Evolutionary conservation across 2,797 vertebrate species (phyloP).

Genomic region (Myoxocephalus aenaeus): DNA sequence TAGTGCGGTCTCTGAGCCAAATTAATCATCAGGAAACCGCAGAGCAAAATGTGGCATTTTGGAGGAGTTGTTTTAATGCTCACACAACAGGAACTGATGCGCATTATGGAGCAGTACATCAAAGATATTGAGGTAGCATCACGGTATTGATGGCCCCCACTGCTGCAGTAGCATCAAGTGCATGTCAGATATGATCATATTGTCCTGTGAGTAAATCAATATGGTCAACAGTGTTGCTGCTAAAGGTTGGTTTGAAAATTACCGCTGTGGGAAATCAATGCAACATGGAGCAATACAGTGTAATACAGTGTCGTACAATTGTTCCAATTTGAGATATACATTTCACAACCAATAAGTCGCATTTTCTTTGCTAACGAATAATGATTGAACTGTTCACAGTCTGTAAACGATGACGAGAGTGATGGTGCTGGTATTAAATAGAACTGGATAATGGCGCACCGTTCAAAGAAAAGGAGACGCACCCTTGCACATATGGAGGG

Average conservation of each 20-base stretch:
- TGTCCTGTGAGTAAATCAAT: conserved; percentile 23
- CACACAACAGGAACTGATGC: conserved; percentile 36
- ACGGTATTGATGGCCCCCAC: conserved; percentile 24
- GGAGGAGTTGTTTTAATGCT: conserved; percentile 31
- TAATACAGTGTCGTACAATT: not conserved
- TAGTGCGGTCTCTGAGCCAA: conserved; percentile 44
- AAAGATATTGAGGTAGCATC: conserved; percentile 20
- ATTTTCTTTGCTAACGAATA: no score
- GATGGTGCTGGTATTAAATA: not conserved
- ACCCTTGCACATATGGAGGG: not conserved
- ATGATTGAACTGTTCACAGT: no score
- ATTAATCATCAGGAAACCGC: conserved; percentile 66
- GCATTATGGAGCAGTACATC: conserved; percentile 31
- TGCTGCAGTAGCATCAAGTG: not conserved
- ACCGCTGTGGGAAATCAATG: conserved; percentile 2
- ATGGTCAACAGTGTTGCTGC: not conserved
- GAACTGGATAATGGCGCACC: not conserved
- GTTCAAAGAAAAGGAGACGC: no score
- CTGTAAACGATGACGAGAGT: not conserved
- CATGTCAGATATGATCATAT: conserved; percentile 2
- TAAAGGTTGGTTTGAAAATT: not conserved
- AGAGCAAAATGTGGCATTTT: conserved; percentile 47
- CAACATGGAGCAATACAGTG: not conserved
- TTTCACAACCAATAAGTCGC: not conserved
- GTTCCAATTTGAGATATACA: not conserved